Percentiles rank a stretch among this genome's conserved stretches.
Evolutionary conservation across 2,888 invertebrate genomes (phyloP).

Genomic region (Mayetiola destructor): DNA sequence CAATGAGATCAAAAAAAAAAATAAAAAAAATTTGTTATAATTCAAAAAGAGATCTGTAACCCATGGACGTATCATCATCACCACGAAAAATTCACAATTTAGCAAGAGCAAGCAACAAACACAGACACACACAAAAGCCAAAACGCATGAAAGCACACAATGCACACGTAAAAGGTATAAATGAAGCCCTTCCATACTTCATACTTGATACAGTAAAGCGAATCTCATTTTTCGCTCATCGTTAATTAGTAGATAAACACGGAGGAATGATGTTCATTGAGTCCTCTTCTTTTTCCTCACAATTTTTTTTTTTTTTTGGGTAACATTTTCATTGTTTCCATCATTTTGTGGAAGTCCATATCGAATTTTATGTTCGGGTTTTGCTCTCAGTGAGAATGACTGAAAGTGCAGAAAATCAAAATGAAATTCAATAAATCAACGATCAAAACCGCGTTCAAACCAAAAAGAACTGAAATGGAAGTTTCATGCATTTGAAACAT

Average conservation of each 20-base stretch:
- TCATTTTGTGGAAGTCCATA: background rate
- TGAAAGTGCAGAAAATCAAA: background rate
- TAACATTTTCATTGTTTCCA: background rate
- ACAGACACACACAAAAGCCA: no score
- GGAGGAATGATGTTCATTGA: background rate
- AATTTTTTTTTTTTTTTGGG: no score
- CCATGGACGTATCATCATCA: background rate
- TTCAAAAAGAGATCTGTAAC: no score
- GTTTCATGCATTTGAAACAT: no score
- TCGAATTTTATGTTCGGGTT: background rate
- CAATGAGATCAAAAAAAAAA: constrained; percentile 1
- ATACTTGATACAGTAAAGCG: no score
- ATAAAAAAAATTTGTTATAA: no score
- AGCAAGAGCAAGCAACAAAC: no score
- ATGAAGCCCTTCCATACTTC: background rate
- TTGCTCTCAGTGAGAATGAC: no score
- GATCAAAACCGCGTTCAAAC: no score
- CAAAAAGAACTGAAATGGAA: no score
- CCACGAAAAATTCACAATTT: no score
- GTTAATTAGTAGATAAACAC: constrained; percentile 10
- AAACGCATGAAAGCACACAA: no score
- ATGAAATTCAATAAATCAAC: constrained; percentile 11
- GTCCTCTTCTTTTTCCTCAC: background rate
- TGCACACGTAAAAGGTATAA: background rate
- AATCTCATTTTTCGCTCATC: background rate